phyloP scores from a whole-genome alignment of 2,888 invertebrate genomes.

The Drosophila ezoana region DNA sequence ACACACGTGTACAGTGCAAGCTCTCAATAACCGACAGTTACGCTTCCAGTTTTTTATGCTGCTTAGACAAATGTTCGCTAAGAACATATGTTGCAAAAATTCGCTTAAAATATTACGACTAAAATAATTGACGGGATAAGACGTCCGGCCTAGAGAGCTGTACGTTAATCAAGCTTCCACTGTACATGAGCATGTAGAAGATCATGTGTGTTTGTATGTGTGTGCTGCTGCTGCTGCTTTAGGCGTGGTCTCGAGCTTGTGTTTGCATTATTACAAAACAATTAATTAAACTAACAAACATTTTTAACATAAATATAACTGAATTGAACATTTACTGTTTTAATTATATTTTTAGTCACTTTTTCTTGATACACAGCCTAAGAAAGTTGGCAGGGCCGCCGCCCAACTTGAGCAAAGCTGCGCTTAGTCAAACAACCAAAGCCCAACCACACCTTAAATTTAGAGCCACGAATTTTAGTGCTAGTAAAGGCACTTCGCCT shows the following conservation, averaged over 20 bases:
- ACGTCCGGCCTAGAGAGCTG: background rate
- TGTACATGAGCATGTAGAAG: background rate
- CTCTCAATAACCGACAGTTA: background rate
- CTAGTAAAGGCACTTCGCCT: background rate
- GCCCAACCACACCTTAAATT: constrained; percentile 72
- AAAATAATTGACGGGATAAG: background rate
- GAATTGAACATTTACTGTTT: background rate
- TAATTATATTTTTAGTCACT: background rate
- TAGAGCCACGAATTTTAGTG: background rate
- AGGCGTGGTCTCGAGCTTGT: constrained; percentile 64
- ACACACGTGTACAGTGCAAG: constrained; percentile 11
- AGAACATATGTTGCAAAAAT: too few species aligned
- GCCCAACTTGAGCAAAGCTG: constrained; percentile 46
- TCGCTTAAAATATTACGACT: background rate
- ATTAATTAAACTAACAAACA: constrained; percentile 11
- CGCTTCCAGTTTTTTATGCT: too few species aligned
- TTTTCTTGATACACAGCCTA: background rate
- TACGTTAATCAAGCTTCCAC: background rate
- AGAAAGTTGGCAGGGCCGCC: constrained; percentile 27
- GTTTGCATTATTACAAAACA: constrained; percentile 4
- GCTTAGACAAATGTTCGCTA: background rate
- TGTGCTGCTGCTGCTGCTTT: constrained; percentile 25
- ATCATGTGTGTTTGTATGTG: constrained; percentile 15
- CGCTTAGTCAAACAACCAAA: constrained; percentile 51
- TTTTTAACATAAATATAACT: background rate